A percentile compares a stretch with the other conserved stretches of the same genome.
Conservation (phyloP, 2,113 vertebrate genomes). For the Antechinus stuartii region DNA sequence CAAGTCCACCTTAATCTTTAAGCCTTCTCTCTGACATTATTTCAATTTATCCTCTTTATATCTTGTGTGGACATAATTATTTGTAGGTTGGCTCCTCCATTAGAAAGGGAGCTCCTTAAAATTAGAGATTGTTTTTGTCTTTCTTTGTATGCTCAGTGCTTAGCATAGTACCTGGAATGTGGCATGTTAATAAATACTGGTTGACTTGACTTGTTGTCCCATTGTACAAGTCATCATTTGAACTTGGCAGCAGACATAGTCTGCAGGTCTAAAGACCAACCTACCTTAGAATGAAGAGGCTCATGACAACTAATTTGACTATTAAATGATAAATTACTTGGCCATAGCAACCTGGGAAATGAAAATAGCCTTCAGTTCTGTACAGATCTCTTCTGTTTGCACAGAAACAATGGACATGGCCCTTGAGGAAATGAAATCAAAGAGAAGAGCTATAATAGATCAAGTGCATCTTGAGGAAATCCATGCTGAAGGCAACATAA, state of each 20-base stretch:
- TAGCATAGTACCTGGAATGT: neutral
- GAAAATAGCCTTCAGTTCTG: neutral
- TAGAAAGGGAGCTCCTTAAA: neutral
- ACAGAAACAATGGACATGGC: neutral
- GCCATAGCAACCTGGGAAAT: neutral
- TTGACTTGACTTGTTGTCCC: neutral
- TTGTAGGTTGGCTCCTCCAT: neutral
- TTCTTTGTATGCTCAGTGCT: neutral
- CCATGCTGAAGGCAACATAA: neutral
- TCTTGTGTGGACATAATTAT: neutral
- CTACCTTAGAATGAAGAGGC: neutral
- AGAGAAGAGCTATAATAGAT: neutral
- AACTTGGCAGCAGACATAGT: neutral
- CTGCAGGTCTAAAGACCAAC: neutral
- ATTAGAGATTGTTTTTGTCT: neutral
- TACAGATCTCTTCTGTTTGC: neutral
- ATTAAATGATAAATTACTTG: neutral
- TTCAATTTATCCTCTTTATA: neutral
- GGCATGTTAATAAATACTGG: neutral
- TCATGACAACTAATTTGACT: neutral
- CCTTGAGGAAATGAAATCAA: neutral
- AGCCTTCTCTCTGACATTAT: neutral
- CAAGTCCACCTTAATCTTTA: neutral
- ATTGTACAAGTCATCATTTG: neutral
- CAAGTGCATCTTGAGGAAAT: neutral